Evolutionary conservation across 2,888 invertebrate species (phyloP), one percentile per base, ranked within the genome.

Genomic region (Bugula neritina): DNA sequence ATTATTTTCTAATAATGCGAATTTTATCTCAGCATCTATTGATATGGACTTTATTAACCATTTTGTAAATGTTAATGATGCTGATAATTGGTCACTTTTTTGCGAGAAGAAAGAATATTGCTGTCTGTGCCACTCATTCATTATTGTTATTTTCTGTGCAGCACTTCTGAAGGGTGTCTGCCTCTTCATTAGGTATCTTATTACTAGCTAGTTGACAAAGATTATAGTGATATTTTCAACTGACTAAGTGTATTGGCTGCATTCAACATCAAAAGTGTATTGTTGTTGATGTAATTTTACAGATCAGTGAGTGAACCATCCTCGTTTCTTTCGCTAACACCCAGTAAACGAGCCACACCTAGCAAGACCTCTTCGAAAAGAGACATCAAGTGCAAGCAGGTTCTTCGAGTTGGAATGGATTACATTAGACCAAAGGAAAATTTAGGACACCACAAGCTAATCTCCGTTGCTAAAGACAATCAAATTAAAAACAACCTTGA

Each of bases 371-470:
- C 63, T 3, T 31, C 10, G 5, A 63, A 63, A 63, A 63, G 27
- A 63, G 63, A 63, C 13, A 5, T 2, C 5, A 63, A 63, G 34
- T 5, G 31, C 17, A 25, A n/a, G 31, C 63, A 63, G 31, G 3
- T 63, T 10, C 31, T 63, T 5, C 27, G 63, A 34, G 63, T 63
- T 25, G 63, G 63, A 63, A 63, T 63, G 63, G 63, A 63, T 34
- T 63, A 13, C 31, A 63, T 63, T 31, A 63, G 63, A 63, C 55
- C 55, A 10, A 23, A 17, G 5, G 25, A 17, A 3, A 23, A 5
- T 5, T 5, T 3, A 55, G 55, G 5, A 23, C 5, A 23, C 3
- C 10, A 10, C 3, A 3, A 10, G 5, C 3, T n/a, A 23, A 23
- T 23, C 5, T 17, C n/a, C 17, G 31, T 31, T 31, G 13, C 63